Conservation (phyloP, 2,888 invertebrate genomes). For the Junonia oenone region DNA sequence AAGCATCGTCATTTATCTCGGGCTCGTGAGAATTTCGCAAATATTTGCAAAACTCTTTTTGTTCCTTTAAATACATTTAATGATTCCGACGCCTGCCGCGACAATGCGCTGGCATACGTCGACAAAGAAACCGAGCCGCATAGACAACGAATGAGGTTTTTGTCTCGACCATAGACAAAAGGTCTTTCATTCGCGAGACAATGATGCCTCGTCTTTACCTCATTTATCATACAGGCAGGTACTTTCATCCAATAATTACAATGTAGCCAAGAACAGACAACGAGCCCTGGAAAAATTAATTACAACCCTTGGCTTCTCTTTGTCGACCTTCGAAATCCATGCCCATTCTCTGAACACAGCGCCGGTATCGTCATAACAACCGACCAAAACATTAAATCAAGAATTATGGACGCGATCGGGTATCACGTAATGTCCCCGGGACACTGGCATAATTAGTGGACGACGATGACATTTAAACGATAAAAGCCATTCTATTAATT, state of each 20-base stretch:
- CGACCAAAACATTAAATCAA: conserved; percentile 30
- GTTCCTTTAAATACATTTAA: conserved; percentile 47
- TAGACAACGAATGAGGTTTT: conserved; percentile 69
- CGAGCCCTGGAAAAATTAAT: conserved; percentile 57
- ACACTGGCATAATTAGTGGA: conserved; percentile 49
- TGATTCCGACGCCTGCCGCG: conserved; percentile 58
- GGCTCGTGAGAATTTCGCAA: conserved; percentile 56
- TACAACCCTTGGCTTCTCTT: conserved; percentile 36
- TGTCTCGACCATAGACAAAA: conserved; percentile 73
- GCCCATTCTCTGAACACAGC: conserved; percentile 27
- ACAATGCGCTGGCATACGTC: conserved; percentile 54
- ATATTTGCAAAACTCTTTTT: conserved; percentile 55
- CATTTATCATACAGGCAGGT: conserved; percentile 76
- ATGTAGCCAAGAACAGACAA: conserved; percentile 54
- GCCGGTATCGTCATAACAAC: conserved; percentile 34
- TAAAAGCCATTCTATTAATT: conserved; percentile 47
- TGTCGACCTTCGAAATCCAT: conserved; percentile 34
- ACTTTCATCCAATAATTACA: conserved; percentile 77
- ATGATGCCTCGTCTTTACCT: conserved; percentile 66
- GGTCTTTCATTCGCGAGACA: conserved; percentile 70
- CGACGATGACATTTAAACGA: conserved; percentile 43
- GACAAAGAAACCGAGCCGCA: conserved; percentile 60
- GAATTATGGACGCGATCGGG: conserved; percentile 39
- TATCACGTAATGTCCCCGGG: conserved; percentile 39
- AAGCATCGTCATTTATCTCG: background rate